Conservation (phyloP, 2,888 invertebrate genomes). For the Stegophylla sp. region DNA sequence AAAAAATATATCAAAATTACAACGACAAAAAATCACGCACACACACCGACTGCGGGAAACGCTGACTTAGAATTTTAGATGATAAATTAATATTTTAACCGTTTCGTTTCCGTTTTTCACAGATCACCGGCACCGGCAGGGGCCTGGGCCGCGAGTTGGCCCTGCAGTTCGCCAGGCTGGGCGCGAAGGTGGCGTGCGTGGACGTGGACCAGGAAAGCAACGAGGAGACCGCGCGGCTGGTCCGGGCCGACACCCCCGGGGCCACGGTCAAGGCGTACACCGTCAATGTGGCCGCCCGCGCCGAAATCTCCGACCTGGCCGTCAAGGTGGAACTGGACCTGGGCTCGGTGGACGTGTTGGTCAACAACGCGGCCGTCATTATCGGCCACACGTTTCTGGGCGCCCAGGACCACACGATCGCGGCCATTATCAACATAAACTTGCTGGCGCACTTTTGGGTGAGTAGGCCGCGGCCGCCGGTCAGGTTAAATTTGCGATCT, state of each 20-base stretch:
- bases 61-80: too few relatives aligned
- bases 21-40: too few relatives aligned
- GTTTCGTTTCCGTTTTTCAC: not conserved
- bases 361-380: slow-evolving; percentile 62
- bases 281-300: slow-evolving; percentile 60
- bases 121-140: slow-evolving; percentile 61
- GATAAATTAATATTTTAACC: too few relatives aligned
- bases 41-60: too few relatives aligned
- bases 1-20: too few relatives aligned
- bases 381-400: slow-evolving; percentile 51
- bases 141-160: slow-evolving; percentile 60
- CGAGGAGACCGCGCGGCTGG: slow-evolving; percentile 56
- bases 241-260: slow-evolving; percentile 18
- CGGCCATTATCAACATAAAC: slow-evolving; percentile 61
- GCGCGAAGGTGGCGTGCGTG: slow-evolving; percentile 61
- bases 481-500: too few relatives aligned
- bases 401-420: slow-evolving; percentile 53
- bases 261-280: slow-evolving; percentile 59
- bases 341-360: slow-evolving; percentile 61
- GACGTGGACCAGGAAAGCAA: slow-evolving; percentile 60
- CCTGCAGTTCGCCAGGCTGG: slow-evolving; percentile 59
- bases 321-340: slow-evolving; percentile 60
- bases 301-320: slow-evolving; percentile 58
- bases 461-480: slow-evolving; percentile 27
- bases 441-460: slow-evolving; percentile 61